Evolutionary conservation across 2,888 invertebrate species (phyloP), one percentile per base, ranked within the genome.

Genomic region (Epinotia nisella): DNA sequence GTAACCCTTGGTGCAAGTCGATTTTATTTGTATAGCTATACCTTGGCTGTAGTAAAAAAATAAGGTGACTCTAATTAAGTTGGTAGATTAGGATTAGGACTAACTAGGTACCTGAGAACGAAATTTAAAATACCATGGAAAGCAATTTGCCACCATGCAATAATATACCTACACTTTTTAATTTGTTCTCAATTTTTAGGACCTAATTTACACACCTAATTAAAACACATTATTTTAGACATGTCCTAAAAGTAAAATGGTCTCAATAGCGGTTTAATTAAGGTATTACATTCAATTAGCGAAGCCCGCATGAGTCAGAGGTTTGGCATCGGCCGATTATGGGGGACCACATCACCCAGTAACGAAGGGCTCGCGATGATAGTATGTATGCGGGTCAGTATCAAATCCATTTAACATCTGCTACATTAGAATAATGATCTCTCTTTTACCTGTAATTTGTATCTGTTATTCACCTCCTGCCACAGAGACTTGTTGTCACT

Each of bases 391-490:
- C 58, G 71, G 70, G 61, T 68, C 19, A 59, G 24, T 41, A 24
- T 69, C 59, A 69, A 51, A 69, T 58, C 29, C 9, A 59, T 55
- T 61, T 51, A 51, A 51, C 74, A 74, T 60, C 58, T 73, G 64
- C 49, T 51, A 41, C 58, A 39, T 24, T 70, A 65, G n/a, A 69
- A 19, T n/a, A 67, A 45, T 67, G 21, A 55, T 45, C 5, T 67
- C n/a, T 64, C 62, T 65, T 61, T 64, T 69, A 64, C 68, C 73
- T 73, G 62, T 56, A 72, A 72, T 68, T 41, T 39, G 56, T 64
- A 65, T 70, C 65, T 78, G 74, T 76, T 81, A 82, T 82, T 80
- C 82, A 82, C 82, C 82, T 84, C 82, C 83, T 75, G 76, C 76
- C 78, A 67, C 77, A 75, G 74, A 66, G 74, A 61, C 56, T 71